Conservation (phyloP, 1,140 invertebrate genomes). For the Macrotrachela quadricornifera region DNA sequence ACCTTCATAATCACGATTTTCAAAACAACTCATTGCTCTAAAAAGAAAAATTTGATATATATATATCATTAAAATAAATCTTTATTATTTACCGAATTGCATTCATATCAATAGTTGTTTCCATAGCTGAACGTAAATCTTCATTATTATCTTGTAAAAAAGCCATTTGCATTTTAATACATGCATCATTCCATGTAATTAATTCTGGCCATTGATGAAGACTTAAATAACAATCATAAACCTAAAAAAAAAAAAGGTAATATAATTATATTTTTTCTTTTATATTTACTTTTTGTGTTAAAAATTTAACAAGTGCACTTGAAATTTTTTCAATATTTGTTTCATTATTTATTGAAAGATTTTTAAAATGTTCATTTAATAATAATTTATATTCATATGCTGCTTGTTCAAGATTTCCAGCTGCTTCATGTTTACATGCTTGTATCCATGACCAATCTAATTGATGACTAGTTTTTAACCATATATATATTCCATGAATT, state of each 20-base stretch:
- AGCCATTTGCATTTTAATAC: conserved; percentile 12
- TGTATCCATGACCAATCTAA: neutral
- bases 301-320: neutral
- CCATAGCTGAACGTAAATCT: neutral
- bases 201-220: conserved; percentile 35
- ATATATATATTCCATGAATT: conserved; percentile 56
- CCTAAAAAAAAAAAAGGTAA: conserved; percentile 30
- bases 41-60: neutral
- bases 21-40: conserved; percentile 2
- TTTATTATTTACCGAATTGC: conserved; percentile 24
- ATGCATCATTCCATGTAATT: conserved; percentile 35
- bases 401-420: too few species aligned
- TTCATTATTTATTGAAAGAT: too few species aligned
- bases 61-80: neutral
- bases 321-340: too few species aligned
- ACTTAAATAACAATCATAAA: conserved; percentile 38
- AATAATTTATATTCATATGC: too few species aligned
- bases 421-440: neutral
- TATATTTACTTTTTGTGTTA: neutral
- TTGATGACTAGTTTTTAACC: conserved; percentile 41
- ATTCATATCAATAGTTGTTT: conserved; percentile 18
- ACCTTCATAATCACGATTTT: neutral
- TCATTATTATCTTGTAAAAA: neutral
- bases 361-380: too few species aligned
- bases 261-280: conserved; percentile 12